Conservation (phyloP, 1,140 invertebrate genomes). For the Papilio dardanus region DNA sequence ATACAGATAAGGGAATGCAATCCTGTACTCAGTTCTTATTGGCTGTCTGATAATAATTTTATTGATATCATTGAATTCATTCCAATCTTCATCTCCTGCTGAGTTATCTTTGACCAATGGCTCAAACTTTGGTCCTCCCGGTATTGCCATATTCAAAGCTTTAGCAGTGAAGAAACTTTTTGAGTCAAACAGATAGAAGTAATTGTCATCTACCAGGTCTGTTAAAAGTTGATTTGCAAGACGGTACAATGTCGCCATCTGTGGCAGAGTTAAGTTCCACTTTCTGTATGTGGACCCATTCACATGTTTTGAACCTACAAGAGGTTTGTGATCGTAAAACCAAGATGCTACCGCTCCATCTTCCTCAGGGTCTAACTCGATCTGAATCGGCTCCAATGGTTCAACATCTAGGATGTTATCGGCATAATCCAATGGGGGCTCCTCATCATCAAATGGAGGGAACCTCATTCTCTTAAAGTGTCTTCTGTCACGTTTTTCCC, state of each 20-base stretch:
- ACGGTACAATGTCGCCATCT: constrained; percentile 98
- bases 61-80: constrained; percentile 99
- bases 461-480: constrained; percentile 99
- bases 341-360: constrained; percentile 95
- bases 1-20: constrained; percentile 99
- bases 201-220: constrained; percentile 99
- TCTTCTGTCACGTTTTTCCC: constrained; percentile 98
- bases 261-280: constrained; percentile 97
- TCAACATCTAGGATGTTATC: constrained; percentile 99
- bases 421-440: constrained; percentile 99
- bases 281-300: constrained; percentile 98
- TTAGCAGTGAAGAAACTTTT: constrained; percentile 99
- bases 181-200: constrained; percentile 99
- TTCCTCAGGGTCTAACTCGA: constrained; percentile 98
- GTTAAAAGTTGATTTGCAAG: constrained; percentile 99
- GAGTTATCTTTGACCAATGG: constrained; percentile 99
- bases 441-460: constrained; percentile 99
- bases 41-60: constrained; percentile 99
- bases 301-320: constrained; percentile 95
- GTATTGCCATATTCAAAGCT: constrained; percentile 99
- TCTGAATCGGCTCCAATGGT: constrained; percentile 99
- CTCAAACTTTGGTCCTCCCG: constrained; percentile 99
- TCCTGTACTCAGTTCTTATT: constrained; percentile 99
- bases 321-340: constrained; percentile 99
- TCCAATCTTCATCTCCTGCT: constrained; percentile 99